Conservation (phyloP, 2,888 invertebrate genomes). For the Acleris cristana region DNA sequence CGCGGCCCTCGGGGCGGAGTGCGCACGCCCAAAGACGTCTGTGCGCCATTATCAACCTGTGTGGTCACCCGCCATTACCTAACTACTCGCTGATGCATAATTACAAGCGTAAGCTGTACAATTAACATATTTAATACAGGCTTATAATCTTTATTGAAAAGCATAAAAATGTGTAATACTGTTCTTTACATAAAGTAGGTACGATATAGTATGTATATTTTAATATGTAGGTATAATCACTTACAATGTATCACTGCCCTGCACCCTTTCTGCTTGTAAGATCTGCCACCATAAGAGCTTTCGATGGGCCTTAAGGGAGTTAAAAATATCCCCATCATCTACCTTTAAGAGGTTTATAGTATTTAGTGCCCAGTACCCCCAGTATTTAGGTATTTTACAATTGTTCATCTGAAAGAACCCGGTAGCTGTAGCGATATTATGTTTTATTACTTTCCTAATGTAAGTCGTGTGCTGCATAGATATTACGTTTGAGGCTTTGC, state of each 20-base stretch:
- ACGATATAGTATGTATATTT: too few species aligned
- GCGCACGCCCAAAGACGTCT: slow-evolving; percentile 55
- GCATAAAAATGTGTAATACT: slow-evolving; percentile 1
- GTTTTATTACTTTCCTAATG: background rate
- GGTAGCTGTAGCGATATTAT: background rate
- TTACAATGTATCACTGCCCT: too few species aligned
- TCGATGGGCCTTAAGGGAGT: too few species aligned
- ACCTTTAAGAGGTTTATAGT: too few species aligned
- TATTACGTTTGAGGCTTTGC: slow-evolving; percentile 6
- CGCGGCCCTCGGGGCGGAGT: slow-evolving; percentile 54
- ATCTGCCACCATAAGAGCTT: too few species aligned
- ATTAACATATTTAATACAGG: slow-evolving; percentile 26
- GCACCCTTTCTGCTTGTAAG: too few species aligned
- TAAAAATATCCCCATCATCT: too few species aligned
- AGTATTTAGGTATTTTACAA: background rate
- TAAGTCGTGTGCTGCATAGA: background rate
- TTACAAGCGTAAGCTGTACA: slow-evolving; percentile 24
- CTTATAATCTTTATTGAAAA: slow-evolving; percentile 14
- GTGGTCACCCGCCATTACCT: slow-evolving; percentile 60
- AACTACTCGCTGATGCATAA: slow-evolving; percentile 39
- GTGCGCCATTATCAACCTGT: slow-evolving; percentile 56
- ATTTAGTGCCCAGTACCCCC: background rate
- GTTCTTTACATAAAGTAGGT: too few species aligned
- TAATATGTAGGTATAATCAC: too few species aligned
- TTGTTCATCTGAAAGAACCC: background rate